A percentile compares a stretch with the other conserved stretches of the same genome.
Conservation (phyloP, 2,888 invertebrate genomes). For the Volucella inflata region DNA sequence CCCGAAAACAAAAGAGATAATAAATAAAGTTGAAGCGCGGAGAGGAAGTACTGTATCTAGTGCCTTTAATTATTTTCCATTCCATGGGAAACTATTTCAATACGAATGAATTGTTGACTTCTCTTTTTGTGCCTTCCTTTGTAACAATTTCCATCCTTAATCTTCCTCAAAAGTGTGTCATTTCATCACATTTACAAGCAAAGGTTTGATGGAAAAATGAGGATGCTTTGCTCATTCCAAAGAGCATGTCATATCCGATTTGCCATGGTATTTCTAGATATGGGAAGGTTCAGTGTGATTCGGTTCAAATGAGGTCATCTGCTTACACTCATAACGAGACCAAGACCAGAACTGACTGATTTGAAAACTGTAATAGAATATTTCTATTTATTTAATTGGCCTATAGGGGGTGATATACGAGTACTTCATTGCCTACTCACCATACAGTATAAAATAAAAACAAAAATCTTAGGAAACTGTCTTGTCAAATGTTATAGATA, state of each 20-base stretch:
- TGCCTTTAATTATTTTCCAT: constrained; percentile 74
- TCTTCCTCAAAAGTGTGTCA: constrained; percentile 74
- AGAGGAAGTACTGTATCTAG: constrained; percentile 53
- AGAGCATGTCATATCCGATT: constrained; percentile 56
- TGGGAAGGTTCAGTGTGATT: constrained; percentile 55
- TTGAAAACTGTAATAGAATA: too few relatives aligned
- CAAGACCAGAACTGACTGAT: too few relatives aligned
- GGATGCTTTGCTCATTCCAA: constrained; percentile 59
- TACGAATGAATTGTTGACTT: constrained; percentile 71
- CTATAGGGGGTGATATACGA: constrained; percentile 44
- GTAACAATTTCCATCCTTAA: constrained; percentile 73
- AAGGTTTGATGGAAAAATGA: constrained; percentile 55
- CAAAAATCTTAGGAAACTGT: constrained; percentile 42
- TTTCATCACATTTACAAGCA: constrained; percentile 61
- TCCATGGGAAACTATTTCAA: constrained; percentile 71
- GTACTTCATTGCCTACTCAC: constrained; percentile 18
- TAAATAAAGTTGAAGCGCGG: not conserved
- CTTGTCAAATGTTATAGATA: constrained; percentile 67
- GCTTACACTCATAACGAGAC: too few relatives aligned
- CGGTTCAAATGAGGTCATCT: constrained; percentile 70
- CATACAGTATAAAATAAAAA: constrained; percentile 52
- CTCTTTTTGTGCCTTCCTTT: constrained; percentile 62
- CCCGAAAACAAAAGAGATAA: constrained; percentile 20
- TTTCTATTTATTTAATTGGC: constrained; percentile 55
- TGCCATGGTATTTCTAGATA: constrained; percentile 28